These are phyloP conservation scores for Pseudorhiza aurosa DNA, from an alignment of 30 jellyfish, hydroid and myxozoan genomes.

Conservation along the genomic window DNA sequence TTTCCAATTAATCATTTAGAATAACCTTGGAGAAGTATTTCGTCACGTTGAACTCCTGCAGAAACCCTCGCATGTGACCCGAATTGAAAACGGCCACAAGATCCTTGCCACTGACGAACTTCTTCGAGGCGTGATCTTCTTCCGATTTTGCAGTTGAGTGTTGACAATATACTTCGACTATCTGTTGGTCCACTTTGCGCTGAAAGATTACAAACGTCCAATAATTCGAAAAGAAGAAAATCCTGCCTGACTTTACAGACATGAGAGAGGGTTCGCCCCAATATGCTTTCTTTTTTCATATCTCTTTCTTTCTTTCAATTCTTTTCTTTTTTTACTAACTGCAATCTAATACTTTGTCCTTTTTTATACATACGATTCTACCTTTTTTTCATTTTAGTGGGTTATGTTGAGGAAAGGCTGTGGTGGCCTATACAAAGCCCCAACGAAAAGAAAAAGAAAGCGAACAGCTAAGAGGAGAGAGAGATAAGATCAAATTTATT, in stretches of 20 bases:
- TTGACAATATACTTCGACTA: conserved; percentile 48
- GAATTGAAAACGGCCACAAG: conserved; percentile 55
- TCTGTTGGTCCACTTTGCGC: conserved; percentile 15
- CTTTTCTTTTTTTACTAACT: too few relatives aligned
- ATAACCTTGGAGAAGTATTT: conserved; percentile 69
- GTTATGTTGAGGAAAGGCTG: too few relatives aligned
- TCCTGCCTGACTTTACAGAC: background rate
- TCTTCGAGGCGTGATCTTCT: background rate
- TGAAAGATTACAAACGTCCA: background rate
- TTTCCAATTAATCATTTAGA: too few relatives aligned
- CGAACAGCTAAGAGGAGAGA: too few relatives aligned
- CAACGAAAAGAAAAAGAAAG: too few relatives aligned
- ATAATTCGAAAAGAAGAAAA: background rate
- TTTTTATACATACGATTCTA: too few relatives aligned
- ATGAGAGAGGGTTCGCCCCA: background rate
- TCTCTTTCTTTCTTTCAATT: too few relatives aligned
- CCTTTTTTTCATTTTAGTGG: too few relatives aligned
- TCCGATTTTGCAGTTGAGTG: background rate
- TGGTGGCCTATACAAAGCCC: too few relatives aligned
- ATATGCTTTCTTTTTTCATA: too few relatives aligned
- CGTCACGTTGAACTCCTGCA: conserved; percentile 76
- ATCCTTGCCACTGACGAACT: conserved; percentile 41
- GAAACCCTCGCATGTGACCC: conserved; percentile 73
- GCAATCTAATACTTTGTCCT: too few relatives aligned
- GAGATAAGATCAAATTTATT: too few relatives aligned